phyloP scores from a whole-genome alignment of 2,888 invertebrate species.

The Blastobasis lacticolella region DNA sequence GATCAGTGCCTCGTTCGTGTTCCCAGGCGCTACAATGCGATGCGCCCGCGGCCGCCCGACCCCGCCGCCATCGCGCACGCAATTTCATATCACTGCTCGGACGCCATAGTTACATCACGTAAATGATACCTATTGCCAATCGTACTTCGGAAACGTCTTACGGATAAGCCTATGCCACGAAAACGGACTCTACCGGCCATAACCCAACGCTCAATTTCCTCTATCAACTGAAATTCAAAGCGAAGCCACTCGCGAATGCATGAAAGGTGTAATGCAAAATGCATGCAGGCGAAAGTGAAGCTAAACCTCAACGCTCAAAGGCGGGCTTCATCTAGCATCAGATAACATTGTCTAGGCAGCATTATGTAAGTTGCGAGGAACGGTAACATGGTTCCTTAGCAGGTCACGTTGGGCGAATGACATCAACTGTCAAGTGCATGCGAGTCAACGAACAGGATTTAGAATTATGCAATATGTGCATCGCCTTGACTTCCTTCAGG shows the following conservation, averaged over 20 bases:
- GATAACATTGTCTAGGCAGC: constrained; percentile 51
- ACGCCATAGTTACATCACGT: constrained; percentile 65
- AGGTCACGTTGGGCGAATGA: constrained; percentile 66
- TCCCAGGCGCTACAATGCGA: constrained; percentile 43
- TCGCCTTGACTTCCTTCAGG: constrained; percentile 60
- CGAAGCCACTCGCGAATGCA: constrained; percentile 23
- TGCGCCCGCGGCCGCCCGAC: constrained; percentile 26
- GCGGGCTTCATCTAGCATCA: constrained; percentile 36
- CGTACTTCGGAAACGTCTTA: constrained; percentile 28
- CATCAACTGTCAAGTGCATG: constrained; percentile 67
- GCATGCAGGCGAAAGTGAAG: constrained; percentile 52
- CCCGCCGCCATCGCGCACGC: constrained; percentile 25
- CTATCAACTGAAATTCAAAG: constrained; percentile 20
- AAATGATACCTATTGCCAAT: constrained; percentile 43
- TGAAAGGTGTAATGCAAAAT: constrained; percentile 33
- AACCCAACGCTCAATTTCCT: background rate
- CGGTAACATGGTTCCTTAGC: constrained; percentile 66
- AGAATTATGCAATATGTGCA: constrained; percentile 58
- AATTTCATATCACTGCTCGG: constrained; percentile 46
- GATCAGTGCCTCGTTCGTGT: constrained; percentile 24
- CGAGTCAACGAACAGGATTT: constrained; percentile 67
- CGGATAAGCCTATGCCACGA: constrained; percentile 12
- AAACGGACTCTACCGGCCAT: constrained; percentile 16
- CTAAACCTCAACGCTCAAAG: constrained; percentile 42
- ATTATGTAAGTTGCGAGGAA: constrained; percentile 66